Evolutionary conservation across 2,797 vertebrate species (phyloP), one percentile per base, ranked within the genome.

Genomic region (Mareca strepera): DNA sequence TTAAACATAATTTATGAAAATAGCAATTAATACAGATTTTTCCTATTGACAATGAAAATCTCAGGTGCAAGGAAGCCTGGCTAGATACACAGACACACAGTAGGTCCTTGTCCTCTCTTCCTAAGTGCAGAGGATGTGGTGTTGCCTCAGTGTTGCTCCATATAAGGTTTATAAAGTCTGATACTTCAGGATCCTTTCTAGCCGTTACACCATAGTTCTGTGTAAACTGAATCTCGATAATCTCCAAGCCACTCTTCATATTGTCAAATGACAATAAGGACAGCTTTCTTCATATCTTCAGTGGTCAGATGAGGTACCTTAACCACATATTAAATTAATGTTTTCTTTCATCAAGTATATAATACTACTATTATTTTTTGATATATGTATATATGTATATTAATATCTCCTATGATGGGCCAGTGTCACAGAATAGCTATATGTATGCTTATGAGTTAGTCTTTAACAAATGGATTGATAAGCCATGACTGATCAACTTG

Each of bases 21-120:
- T 18, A 33, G 13, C 22, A 46, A 62, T 21, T 33, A 48, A 43
- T 8, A 29, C 21, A 63, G 37, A 12, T 3, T 75, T 80, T 70
- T 44, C 13, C 9, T 64, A 7, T n/a, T 80, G 21, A 31, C 11
- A 22, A 1, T 11, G 26, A 52, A 43, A 67, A 70, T 31, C 7
- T 79, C 41, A 17, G 1, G 3, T 1, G 1, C 28, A 5, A 8
- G 69, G 50, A 20, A 75, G 11, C 1, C 0, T 10, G 8, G 7
- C 52, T 73, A 70, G 55, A 17, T 28, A 7, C 37, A 43, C 18
- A 74, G 33, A 62, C 20, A 59, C 17, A 8, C 2, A 46, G 48
- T 33, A 46, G 22, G 7, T 69, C 48, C 17, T 50, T 37, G 31
- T 28, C 17, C 31, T 75, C 35, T 64, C 25, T 18, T 17, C 35